Evolutionary conservation across 1,140 invertebrate genomes (phyloP).

Genomic region (Drosophila kepulauana): DNA sequence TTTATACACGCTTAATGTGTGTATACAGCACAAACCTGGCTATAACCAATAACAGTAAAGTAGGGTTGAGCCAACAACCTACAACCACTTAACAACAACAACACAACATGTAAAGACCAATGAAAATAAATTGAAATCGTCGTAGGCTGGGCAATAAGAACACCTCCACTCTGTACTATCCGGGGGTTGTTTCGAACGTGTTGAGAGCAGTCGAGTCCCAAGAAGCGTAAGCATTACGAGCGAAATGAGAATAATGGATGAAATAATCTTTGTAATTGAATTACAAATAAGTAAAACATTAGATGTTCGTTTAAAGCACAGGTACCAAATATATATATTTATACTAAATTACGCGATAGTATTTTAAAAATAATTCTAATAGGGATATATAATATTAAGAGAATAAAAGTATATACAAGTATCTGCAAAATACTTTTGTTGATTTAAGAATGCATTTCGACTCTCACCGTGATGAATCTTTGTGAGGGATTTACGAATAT

Average conservation of each 20-base stretch:
- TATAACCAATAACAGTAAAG: constrained; percentile 68
- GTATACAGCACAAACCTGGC: constrained; percentile 53
- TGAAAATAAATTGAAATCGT: constrained; percentile 55
- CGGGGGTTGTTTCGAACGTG: constrained; percentile 30
- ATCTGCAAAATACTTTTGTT: constrained; percentile 21
- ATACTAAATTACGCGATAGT: background rate
- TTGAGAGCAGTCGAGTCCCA: constrained; percentile 8
- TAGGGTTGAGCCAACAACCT: constrained; percentile 53
- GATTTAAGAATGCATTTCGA: constrained; percentile 21
- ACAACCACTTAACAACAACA: constrained; percentile 49
- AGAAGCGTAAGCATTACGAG: constrained; percentile 3
- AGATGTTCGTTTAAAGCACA: background rate
- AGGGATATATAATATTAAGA: background rate
- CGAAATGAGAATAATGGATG: constrained; percentile 11
- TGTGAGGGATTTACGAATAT: constrained; percentile 1
- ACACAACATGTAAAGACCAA: constrained; percentile 51
- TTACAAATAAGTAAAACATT: constrained; percentile 8
- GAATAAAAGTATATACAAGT: background rate
- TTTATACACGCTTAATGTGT: constrained; percentile 57
- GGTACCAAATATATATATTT: background rate
- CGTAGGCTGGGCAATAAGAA: constrained; percentile 41
- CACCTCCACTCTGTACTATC: constrained; percentile 29
- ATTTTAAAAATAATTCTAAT: background rate
- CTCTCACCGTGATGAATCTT: constrained; percentile 33
- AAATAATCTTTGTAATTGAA: constrained; percentile 15